Base-by-base conservation (phyloP, 2,797 vertebrate genomes). In the Silurus aristotelis region DNA sequence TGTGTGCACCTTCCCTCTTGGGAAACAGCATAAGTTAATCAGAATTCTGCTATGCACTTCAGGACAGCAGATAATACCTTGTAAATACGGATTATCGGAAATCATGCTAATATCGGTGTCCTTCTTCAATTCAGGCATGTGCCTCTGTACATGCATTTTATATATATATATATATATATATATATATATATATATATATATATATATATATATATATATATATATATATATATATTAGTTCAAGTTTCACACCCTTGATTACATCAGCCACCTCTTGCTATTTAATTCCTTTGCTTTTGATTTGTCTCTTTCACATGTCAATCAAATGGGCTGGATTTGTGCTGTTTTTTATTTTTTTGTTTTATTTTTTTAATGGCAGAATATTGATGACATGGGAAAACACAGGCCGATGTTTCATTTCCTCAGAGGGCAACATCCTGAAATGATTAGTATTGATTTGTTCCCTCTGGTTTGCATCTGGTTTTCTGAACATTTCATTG, bases 371-470 rank as follows among this genome's bases (percentile, higher is more conserved):
- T 38, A 38, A 86, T 84, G 70, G 25, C 76, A 68, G 71, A 75
- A 80, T 86, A 88, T 88, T 61, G 79, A 84, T 86, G 83, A 72
- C 64, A 73, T 46, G 6, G 60, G 91, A 93, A 91, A 90, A 91
- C 90, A 91, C 83, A 43, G 90, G 91, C 87, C 85, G 55, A 94
- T 92, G 93, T 95, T 94, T 94, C 92, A 92, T 93, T 92, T 89
- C 90, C 91, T 87, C 80, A 90, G 91, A 92, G 93, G 89, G 90
- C 91, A 91, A 92, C 90, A 89, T 88, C 85, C 84, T 89, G 90
- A 93, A 92, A 93, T 94, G 93, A 95, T 94, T 94, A 94, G 91
- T 94, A 95, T 95, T 92, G 95, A 95, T 95, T 87, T 87, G 63
- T 83, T 72, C 89, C 86, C 90, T 92, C 82, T 88, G 89, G 85